Conservation (phyloP, 2,888 invertebrate genomes). For the Mythimna pallens region DNA sequence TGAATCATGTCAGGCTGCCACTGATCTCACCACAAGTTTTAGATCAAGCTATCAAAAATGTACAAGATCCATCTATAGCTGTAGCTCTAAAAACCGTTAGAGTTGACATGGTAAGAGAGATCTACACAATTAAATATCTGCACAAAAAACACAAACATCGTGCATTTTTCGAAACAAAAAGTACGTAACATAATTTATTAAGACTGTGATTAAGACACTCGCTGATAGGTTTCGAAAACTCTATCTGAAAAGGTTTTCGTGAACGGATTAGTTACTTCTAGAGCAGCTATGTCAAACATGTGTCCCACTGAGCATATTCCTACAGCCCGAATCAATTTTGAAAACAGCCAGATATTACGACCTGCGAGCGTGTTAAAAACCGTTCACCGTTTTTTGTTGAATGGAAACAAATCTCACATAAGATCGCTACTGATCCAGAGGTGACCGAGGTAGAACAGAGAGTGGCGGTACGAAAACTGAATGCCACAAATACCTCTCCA, state of each 20-base stretch:
- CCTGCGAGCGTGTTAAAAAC: neutral
- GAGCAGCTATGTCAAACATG: too few relatives aligned
- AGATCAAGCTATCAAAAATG: slow-evolving; percentile 94
- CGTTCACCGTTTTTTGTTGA: neutral
- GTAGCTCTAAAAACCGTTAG: slow-evolving; percentile 95
- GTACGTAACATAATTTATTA: neutral
- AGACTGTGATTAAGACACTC: too few relatives aligned
- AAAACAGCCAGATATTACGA: too few relatives aligned
- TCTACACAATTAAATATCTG: neutral
- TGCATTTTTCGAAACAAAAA: neutral
- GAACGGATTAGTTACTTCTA: neutral
- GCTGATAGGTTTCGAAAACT: neutral
- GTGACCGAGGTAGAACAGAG: too few relatives aligned
- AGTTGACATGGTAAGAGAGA: slow-evolving; percentile 92
- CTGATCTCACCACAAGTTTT: slow-evolving; percentile 95
- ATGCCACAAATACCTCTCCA: too few relatives aligned
- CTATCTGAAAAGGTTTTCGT: neutral
- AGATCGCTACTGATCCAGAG: too few relatives aligned
- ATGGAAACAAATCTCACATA: too few relatives aligned
- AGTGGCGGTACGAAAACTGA: too few relatives aligned
- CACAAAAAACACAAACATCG: neutral
- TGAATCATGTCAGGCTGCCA: slow-evolving; percentile 95
- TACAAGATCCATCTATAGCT: slow-evolving; percentile 95
- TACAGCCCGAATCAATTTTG: too few relatives aligned
- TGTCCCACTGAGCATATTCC: too few relatives aligned